These are phyloP conservation scores for Ladona fulva DNA, from an alignment of 1,140 invertebrate species.

Conservation along the genomic window DNA sequence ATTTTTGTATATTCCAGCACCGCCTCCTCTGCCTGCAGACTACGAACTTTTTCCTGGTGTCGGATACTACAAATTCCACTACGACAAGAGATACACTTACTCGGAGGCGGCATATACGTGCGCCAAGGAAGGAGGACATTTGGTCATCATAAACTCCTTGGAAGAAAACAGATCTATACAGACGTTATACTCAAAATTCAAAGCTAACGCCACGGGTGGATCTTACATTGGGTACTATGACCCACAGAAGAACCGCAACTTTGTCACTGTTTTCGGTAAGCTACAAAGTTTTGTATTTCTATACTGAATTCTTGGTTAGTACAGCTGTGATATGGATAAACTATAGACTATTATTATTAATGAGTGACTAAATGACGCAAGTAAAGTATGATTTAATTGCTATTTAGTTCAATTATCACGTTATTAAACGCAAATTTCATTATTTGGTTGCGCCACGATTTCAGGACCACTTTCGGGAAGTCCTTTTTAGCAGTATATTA, in stretches of 20 bases:
- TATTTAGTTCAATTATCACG: too few species aligned
- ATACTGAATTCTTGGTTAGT: too few species aligned
- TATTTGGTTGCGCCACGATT: too few species aligned
- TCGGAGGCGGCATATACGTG: slow-evolving; percentile 32
- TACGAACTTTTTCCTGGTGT: slow-evolving; percentile 19
- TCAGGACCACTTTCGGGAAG: too few species aligned
- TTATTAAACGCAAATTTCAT: too few species aligned
- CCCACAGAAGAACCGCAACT: not conserved
- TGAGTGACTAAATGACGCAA: too few species aligned
- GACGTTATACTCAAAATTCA: not conserved
- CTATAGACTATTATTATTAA: too few species aligned
- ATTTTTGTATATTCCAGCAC: too few species aligned
- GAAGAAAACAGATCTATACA: slow-evolving; percentile 25
- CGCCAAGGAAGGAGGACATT: slow-evolving; percentile 31
- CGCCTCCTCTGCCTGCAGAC: not conserved
- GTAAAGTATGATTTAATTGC: too few species aligned
- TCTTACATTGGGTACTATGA: not conserved
- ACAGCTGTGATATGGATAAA: too few species aligned
- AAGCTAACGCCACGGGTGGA: not conserved
- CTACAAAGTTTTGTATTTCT: too few species aligned
- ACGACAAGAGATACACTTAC: slow-evolving; percentile 30
- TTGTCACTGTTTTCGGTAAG: not conserved
- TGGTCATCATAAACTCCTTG: slow-evolving; percentile 33
- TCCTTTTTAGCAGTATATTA: too few species aligned
- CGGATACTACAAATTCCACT: slow-evolving; percentile 34